These are phyloP conservation scores for Dinomys branickii DNA, from an alignment of 2,113 vertebrate species.

Conservation along the genomic window DNA sequence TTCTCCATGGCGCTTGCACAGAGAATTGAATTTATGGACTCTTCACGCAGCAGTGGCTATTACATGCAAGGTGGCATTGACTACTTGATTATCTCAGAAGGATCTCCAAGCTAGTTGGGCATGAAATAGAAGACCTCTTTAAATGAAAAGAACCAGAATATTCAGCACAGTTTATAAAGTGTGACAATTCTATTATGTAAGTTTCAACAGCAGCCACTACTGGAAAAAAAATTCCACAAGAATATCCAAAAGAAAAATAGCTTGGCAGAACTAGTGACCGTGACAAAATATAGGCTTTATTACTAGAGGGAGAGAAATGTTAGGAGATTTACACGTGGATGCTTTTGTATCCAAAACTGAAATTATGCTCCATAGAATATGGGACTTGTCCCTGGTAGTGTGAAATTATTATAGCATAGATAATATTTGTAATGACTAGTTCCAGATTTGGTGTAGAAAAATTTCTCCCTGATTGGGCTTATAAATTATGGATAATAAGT, in stretches of 20 bases:
- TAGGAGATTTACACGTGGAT: constrained; percentile 40
- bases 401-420: background rate
- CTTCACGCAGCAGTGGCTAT: constrained; percentile 19
- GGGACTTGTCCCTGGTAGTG: background rate
- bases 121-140: constrained; percentile 75
- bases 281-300: constrained; percentile 73
- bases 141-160: constrained; percentile 81
- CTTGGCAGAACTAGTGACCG: constrained; percentile 14
- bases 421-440: constrained; percentile 29
- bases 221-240: constrained; percentile 63
- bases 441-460: constrained; percentile 37
- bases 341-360: constrained; percentile 14
- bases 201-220: constrained; percentile 73
- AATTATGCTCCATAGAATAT: constrained; percentile 51
- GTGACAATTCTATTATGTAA: constrained; percentile 79
- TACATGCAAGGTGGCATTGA: constrained; percentile 71
- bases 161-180: constrained; percentile 77
- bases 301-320: constrained; percentile 47
- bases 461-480: constrained; percentile 34
- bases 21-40: constrained; percentile 81
- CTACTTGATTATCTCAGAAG: constrained; percentile 76
- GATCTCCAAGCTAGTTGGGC: constrained; percentile 70
- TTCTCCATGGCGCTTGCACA: constrained; percentile 69
- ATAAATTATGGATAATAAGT: constrained; percentile 27
- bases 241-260: constrained; percentile 64